A percentile compares a stretch with the other conserved stretches of the same genome.
Conservation (phyloP, 2,797 vertebrate species). For the Megaceryle alcyon region DNA sequence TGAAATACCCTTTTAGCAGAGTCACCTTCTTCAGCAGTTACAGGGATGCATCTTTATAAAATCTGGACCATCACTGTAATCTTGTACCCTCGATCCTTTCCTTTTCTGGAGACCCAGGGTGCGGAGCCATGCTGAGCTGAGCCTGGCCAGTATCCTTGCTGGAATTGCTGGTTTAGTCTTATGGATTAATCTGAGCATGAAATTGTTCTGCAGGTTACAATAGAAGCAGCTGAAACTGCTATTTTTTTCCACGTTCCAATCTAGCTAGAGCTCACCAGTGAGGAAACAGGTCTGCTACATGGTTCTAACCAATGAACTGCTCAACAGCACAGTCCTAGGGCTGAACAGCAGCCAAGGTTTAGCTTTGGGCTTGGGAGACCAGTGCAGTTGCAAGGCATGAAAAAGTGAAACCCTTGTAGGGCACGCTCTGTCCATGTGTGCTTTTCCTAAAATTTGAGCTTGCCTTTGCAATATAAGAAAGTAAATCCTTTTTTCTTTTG, state of each 20-base stretch:
- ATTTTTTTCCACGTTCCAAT: not conserved
- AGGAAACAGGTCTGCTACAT: not conserved
- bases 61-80: not conserved
- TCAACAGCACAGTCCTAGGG: not conserved
- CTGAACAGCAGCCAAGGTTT: not conserved
- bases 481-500: not conserved
- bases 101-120: not conserved
- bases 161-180: not conserved
- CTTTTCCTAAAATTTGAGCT: not conserved
- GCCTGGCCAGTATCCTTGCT: not conserved
- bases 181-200: rapidly evolving
- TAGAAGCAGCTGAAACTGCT: not conserved
- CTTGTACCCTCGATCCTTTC: not conserved
- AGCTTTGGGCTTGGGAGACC: not conserved
- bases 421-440: not conserved
- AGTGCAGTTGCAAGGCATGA: not conserved
- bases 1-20: not conserved
- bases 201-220: not conserved
- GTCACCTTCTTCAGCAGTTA: not conserved
- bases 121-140: not conserved
- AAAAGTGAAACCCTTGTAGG: not conserved
- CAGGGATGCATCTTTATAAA: not conserved
- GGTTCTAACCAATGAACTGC: not conserved
- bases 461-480: not conserved
- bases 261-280: not conserved